Evolutionary conservation across 2,797 vertebrate species (phyloP).

Genomic region (Adelosebastes latens): DNA sequence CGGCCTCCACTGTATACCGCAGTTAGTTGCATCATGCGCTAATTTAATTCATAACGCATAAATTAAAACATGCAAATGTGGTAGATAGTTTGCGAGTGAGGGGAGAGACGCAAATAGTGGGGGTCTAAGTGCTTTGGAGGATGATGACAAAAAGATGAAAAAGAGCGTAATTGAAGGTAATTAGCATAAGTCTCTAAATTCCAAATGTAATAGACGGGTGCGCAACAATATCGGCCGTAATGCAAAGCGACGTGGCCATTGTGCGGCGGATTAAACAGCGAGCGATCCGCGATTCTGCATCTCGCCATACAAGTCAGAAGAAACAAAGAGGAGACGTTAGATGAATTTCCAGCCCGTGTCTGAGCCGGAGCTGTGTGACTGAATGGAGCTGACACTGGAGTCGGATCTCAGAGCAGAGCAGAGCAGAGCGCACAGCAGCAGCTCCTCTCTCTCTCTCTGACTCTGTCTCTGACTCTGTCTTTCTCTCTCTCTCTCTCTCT

Average conservation of each 20-base stretch:
- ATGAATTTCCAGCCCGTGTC: slow-evolving; percentile 77
- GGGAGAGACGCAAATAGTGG: slow-evolving; percentile 24
- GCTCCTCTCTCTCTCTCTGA: neutral
- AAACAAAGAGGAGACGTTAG: slow-evolving; percentile 79
- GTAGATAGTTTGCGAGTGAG: slow-evolving; percentile 6
- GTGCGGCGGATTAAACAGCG: slow-evolving; percentile 73
- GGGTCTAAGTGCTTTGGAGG: slow-evolving; percentile 52
- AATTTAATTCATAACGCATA: slow-evolving; percentile 71
- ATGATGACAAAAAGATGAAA: slow-evolving; percentile 70
- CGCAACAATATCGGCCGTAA: slow-evolving; percentile 62
- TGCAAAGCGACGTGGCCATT: slow-evolving; percentile 73
- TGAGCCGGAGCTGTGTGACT: slow-evolving; percentile 77
- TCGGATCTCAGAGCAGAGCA: slow-evolving; percentile 42
- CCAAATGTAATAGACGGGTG: slow-evolving; percentile 59
- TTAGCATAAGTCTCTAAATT: slow-evolving; percentile 71
- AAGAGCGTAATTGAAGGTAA: slow-evolving; percentile 67
- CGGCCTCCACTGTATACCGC: slow-evolving; percentile 46
- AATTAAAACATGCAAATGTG: slow-evolving; percentile 70
- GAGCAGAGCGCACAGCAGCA: slow-evolving; percentile 23
- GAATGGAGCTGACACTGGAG: slow-evolving; percentile 77
- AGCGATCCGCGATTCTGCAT: slow-evolving; percentile 68
- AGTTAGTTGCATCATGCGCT: slow-evolving; percentile 72
- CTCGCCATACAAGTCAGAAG: slow-evolving; percentile 71
- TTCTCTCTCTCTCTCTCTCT: neutral
- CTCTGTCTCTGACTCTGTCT: neutral